Percentiles rank a stretch among this genome's conserved stretches.
These are phyloP conservation scores for Aphyosemion australe DNA, from an alignment of 2,113 vertebrate species.

Conservation along the genomic window DNA sequence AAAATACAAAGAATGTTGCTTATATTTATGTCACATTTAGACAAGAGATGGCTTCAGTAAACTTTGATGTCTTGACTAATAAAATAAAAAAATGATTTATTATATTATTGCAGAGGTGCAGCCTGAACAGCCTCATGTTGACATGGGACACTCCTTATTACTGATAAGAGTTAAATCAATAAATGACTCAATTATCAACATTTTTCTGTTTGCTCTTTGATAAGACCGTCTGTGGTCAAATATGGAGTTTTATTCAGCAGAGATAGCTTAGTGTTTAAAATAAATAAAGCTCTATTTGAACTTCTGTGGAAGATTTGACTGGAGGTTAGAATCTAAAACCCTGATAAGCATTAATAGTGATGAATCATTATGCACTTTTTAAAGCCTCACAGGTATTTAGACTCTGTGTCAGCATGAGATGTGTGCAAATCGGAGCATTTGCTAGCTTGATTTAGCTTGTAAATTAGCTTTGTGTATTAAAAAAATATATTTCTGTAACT, in stretches of 20 bases:
- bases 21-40: too few species aligned
- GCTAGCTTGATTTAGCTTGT: background rate
- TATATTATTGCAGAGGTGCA: background rate
- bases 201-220: slow-evolving; percentile 20
- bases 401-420: background rate
- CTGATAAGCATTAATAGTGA: background rate
- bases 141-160: slow-evolving; percentile 15
- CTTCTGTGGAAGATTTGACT: slow-evolving; percentile 29
- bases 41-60: too few species aligned
- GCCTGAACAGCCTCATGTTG: slow-evolving; percentile 18
- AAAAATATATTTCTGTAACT: too few species aligned
- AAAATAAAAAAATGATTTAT: background rate
- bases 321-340: slow-evolving; percentile 10
- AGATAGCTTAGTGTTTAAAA: background rate
- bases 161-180: slow-evolving; percentile 29
- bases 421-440: too few species aligned
- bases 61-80: too few species aligned
- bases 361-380: background rate
- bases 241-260: background rate
- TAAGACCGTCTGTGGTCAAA: background rate
- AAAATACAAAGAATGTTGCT: too few species aligned
- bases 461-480: too few species aligned
- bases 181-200: slow-evolving; percentile 22
- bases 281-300: slow-evolving; percentile 1
- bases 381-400: background rate